Evolutionary conservation across 2,888 invertebrate species (phyloP).

Genomic region (Trypoxylon attenuatum): DNA sequence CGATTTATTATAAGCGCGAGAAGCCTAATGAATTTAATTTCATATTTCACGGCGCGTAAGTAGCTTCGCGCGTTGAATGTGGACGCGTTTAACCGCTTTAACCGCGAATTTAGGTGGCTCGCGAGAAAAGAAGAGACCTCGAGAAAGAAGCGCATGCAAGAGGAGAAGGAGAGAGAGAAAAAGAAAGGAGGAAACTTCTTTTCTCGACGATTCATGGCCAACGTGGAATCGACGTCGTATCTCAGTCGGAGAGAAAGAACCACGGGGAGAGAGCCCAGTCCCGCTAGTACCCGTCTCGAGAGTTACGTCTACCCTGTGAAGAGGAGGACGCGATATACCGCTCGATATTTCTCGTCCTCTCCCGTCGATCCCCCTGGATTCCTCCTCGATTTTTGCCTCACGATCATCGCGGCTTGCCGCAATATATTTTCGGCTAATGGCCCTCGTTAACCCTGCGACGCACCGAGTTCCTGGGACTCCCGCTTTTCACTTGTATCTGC

Average conservation of each 20-base stretch:
- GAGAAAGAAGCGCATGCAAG: background rate
- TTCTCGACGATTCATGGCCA: conserved; percentile 27
- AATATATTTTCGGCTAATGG: too few species aligned
- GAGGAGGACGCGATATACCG: conserved; percentile 14
- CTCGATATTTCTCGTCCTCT: conserved; percentile 25
- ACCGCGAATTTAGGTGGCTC: conserved; percentile 51
- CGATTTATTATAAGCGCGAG: conserved; percentile 72
- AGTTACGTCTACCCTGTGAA: conserved; percentile 14
- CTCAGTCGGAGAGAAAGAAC: conserved; percentile 17
- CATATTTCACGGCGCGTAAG: conserved; percentile 72
- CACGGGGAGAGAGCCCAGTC: background rate
- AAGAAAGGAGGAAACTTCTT: conserved; percentile 4
- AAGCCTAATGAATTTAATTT: conserved; percentile 72
- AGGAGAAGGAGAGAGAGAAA: background rate
- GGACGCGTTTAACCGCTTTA: conserved; percentile 34
- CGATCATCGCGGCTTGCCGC: too few species aligned
- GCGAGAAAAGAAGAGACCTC: background rate
- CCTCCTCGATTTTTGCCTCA: conserved; percentile 9
- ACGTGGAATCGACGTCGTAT: conserved; percentile 37
- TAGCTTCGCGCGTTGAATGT: conserved; percentile 58
- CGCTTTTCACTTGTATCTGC: too few species aligned
- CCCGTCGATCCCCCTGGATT: background rate
- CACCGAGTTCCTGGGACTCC: too few species aligned
- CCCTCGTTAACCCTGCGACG: too few species aligned
- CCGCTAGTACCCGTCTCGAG: conserved; percentile 1